phyloP scores from a whole-genome alignment of 2,113 vertebrate genomes.

The Ia io region DNA sequence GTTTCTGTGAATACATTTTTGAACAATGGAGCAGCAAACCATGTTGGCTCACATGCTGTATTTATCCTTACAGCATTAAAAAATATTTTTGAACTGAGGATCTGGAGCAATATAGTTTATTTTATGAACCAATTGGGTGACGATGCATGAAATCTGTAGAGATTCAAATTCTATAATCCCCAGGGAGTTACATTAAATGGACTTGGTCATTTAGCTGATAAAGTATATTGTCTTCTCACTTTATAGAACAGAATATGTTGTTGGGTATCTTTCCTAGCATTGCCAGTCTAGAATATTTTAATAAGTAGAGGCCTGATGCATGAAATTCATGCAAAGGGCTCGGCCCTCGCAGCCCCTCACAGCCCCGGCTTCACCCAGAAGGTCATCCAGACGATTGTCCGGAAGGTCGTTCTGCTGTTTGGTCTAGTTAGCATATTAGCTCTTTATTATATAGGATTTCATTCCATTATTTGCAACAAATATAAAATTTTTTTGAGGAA shows the following conservation, averaged over 20 bases:
- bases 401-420: no score
- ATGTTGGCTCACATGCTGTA: constrained; percentile 62
- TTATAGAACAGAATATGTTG: constrained; percentile 25
- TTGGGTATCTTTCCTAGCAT: constrained; percentile 12
- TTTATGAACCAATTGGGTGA: constrained; percentile 57
- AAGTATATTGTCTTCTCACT: constrained; percentile 42
- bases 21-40: constrained; percentile 71
- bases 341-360: no score
- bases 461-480: constrained; percentile 11
- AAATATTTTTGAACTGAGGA: constrained; percentile 60
- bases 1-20: constrained; percentile 76
- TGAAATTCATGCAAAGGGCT: no score
- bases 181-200: constrained; percentile 57
- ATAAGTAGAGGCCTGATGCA: neutral
- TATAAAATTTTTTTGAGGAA: neutral
- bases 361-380: no score
- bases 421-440: no score
- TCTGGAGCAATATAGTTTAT: constrained; percentile 59
- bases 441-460: neutral
- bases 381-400: no score
- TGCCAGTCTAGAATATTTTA: neutral
- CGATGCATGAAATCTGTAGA: constrained; percentile 55
- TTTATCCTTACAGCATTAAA: constrained; percentile 71
- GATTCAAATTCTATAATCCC: constrained; percentile 46
- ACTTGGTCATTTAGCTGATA: constrained; percentile 61